Base-by-base conservation (phyloP, 2,113 vertebrate species). In the Tachuris rubrigastra region DNA sequence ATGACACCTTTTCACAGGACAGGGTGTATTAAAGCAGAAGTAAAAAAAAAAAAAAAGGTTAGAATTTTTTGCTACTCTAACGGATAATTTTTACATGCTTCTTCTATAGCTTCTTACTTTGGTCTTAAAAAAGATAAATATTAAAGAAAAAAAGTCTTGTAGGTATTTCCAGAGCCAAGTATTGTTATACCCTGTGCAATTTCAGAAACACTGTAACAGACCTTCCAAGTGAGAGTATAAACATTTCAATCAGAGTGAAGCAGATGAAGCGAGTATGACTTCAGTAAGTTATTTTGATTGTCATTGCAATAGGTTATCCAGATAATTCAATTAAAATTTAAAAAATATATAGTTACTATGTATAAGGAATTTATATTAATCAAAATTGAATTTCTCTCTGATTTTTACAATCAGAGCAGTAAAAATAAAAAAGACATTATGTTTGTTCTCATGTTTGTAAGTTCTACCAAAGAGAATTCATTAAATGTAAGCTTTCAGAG, bases 21-120 rank as follows among this genome's bases (percentile, higher is more conserved):
- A 72, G 37, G 24, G 13, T 63, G 19, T 49, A 79, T 94, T 79
- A 76, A 85, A 90, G 44, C 71, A 50, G 41, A 66, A 82, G 20
- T 81, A 41, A 88, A 81, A 87, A 93, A 55, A 53, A 53, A 50
- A 15, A 6, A 24, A 44, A 8, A 76, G 44, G 35, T 87, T 81
- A 58, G 39, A 78, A 19, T 84, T 94, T 95, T 88, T 95, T 95
- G 39, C 55, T 65, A 42, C n/a, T 93, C 16, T 78, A 50, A 67
- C 37, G 92, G 47, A n/a, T 74, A 14, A 52, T 67, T 89, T 90
- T 33, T 67, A 12, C 27, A n/a, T 84, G 14, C 6, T 75, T 93
- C 79, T 75, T 83, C 66, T 90, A 4, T 4, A 74, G 39, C 73
- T 74, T 47, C 8, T 77, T 89, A n/a, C 4, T 90, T 90, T 46